Base-by-base conservation (phyloP, 1,140 invertebrate species). In the Drosophila orena region DNA sequence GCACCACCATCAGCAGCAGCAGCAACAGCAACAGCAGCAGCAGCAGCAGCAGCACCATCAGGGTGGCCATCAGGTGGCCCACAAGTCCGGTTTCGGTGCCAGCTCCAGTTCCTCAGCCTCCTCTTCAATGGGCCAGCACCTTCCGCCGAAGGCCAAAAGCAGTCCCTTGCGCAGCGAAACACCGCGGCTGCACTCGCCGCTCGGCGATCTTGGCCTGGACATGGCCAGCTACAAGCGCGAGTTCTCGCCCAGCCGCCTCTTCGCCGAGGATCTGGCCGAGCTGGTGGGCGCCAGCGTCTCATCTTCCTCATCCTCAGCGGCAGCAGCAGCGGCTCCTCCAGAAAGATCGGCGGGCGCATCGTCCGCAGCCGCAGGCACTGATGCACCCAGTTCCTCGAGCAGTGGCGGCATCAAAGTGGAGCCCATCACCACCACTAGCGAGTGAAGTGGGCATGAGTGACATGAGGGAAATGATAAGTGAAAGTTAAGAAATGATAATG, bases 141-240 rank as follows among this genome's bases (percentile, higher is more conserved):
- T 74, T 49, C 61, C 58, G 24, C 47, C 68, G 46, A 89, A 84
- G 50, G 4, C 69, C 10, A 94, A 94, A 35, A 91, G 93, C 80
- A 94, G 93, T 90, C 94, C 94, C 0, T 71, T 94, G 24, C 92
- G 93, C 81, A 91, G 93, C 90, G 93, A 94, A 59, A 94, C 93
- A 64, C 93, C 93, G 0, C 58, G 65, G 0, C 57, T 94, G 15
- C 93, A 93, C 61, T 94, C 93, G 53, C 93, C 93, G 0, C 78
- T 94, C 1, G 93, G 94, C 22, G 94, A 95, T 69, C 93, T 95
- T 4, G 94, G 94, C 7, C 93, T 95, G 42, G 94, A 94, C 20
- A 94, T 95, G 94, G 93, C 94, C 34, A 93, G 94, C 43, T 96
- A 95, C 86, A 95, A 95, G 77, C 93, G 94, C 0, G 91, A 93